Evolutionary conservation across 2,888 invertebrate genomes (phyloP), one percentile per base, ranked within the genome.

Genomic region (Aelia acuminata): DNA sequence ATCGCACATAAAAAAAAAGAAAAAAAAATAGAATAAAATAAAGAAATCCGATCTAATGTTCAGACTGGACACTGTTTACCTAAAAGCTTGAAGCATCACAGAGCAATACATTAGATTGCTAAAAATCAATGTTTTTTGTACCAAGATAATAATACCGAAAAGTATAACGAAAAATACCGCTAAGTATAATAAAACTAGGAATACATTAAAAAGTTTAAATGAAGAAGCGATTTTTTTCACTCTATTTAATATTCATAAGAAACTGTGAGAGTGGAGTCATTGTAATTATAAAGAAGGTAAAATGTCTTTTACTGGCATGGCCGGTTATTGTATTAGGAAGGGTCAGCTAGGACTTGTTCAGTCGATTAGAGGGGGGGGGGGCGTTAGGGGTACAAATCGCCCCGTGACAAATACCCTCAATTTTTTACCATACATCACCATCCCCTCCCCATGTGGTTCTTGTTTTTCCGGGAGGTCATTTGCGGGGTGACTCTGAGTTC

Each of bases 401-500:
- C 75, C 84, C 87, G 31, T 70, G 87, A 87, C 87, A 87, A 87
- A 87, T 87, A 48, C 87, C 70, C 87, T 87, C 87, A 50, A 80
- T 87, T 87, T 87, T 87, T 87, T 87, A 87, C 87, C 84, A 53
- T 48, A 84, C 85, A 87, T 84, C 87, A 39, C n/a, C 84, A 39
- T 50, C 80, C 85, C 49, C 57, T 87, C 31, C n/a, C 75, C 20
- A 63, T n/a, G 26, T n/a, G 35, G 75, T 26, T 53, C 50, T 87
- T 84, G 87, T 87, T 87, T 80, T 87, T 87, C 87, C 53, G 63
- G 53, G 26, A 70, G 87, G 87, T 84, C 87, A 87, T 87, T 87
- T 87, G 87, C 87, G 80, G 84, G 84, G 87, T 87, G 87, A 87
- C 87, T 87, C 87, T 53, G 22, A 75, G 53, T 47, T 87, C 87